Evolutionary conservation across 2,888 invertebrate genomes (phyloP).

Genomic region (Sarcophaga carnaria): DNA sequence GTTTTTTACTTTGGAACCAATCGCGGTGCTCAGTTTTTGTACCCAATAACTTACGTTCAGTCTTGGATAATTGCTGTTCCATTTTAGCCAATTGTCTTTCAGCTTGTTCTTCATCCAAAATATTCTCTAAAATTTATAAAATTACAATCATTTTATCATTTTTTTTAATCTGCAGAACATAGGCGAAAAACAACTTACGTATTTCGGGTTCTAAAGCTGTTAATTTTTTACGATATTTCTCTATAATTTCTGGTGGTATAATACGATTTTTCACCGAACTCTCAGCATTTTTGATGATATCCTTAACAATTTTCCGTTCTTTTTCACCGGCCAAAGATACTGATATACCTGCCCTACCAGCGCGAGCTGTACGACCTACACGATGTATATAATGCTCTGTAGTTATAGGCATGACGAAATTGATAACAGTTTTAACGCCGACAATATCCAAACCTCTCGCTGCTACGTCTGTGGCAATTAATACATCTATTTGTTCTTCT

Average conservation of each 20-base stretch:
- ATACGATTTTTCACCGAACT: slow-evolving; percentile 93
- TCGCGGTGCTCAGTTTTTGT: slow-evolving; percentile 82
- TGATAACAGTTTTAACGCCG: slow-evolving; percentile 98
- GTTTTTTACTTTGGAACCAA: slow-evolving; percentile 94
- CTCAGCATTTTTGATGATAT: slow-evolving; percentile 92
- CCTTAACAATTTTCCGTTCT: slow-evolving; percentile 95
- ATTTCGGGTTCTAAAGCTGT: slow-evolving; percentile 90
- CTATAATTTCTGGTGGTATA: slow-evolving; percentile 93
- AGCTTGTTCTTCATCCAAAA: slow-evolving; percentile 92
- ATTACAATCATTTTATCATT: background rate
- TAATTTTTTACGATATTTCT: slow-evolving; percentile 91
- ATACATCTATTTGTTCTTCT: slow-evolving; percentile 90
- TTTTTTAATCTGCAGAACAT: background rate
- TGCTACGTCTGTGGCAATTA: slow-evolving; percentile 97
- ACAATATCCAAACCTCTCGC: slow-evolving; percentile 96
- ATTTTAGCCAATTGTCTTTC: slow-evolving; percentile 91
- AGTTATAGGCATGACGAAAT: slow-evolving; percentile 97
- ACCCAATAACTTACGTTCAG: slow-evolving; percentile 85
- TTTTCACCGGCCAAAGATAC: slow-evolving; percentile 97
- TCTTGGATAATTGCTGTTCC: slow-evolving; percentile 91
- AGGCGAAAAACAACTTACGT: slow-evolving; percentile 79
- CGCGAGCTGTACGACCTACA: slow-evolving; percentile 97
- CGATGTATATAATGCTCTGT: slow-evolving; percentile 98
- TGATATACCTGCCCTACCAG: slow-evolving; percentile 95
- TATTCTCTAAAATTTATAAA: slow-evolving; percentile 83